These are phyloP conservation scores for Epinephelus fuscoguttatus DNA, from an alignment of 2,113 vertebrate species.

Conservation along the genomic window DNA sequence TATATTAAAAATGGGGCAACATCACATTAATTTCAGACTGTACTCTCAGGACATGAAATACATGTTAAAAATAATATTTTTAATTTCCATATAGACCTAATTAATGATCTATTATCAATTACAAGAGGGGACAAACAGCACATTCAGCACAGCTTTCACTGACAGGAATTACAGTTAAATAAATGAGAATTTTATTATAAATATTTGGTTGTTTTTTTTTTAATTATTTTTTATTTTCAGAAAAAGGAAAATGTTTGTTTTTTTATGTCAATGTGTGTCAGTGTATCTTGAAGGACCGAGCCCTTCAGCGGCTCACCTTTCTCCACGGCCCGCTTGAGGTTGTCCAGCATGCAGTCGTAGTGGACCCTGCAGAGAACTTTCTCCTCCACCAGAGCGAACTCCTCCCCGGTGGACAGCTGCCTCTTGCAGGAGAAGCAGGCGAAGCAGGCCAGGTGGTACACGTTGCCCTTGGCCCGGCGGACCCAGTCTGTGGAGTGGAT, in stretches of 20 bases:
- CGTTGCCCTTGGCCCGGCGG: conserved; percentile 94
- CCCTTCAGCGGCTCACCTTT: conserved; percentile 86
- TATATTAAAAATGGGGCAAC: not conserved
- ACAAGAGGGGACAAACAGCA: too few species aligned
- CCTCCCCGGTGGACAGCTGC: conserved; percentile 97
- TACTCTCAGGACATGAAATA: not conserved
- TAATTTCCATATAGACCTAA: not conserved
- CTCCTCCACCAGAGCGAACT: conserved; percentile 97
- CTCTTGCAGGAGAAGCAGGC: conserved; percentile 99
- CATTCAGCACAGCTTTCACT: not conserved
- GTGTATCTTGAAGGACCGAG: too few species aligned
- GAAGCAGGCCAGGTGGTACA: conserved; percentile 97
- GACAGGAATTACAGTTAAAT: not conserved
- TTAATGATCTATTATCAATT: too few species aligned
- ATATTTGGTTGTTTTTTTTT: too few species aligned
- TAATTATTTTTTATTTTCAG: too few species aligned
- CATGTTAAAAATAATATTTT: too few species aligned
- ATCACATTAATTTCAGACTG: not conserved
- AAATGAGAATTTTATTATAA: too few species aligned
- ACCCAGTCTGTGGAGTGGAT: conserved; percentile 99
- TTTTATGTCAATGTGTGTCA: too few species aligned
- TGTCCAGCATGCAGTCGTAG: conserved; percentile 98
- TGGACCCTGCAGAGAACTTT: conserved; percentile 96
- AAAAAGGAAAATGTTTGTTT: too few species aligned
- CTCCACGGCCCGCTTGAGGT: conserved; percentile 95